Percentiles rank a stretch among this genome's conserved stretches.
These are phyloP conservation scores for Chrysochloris asiatica DNA, from an alignment of 2,113 vertebrate species.

Conservation along the genomic window DNA sequence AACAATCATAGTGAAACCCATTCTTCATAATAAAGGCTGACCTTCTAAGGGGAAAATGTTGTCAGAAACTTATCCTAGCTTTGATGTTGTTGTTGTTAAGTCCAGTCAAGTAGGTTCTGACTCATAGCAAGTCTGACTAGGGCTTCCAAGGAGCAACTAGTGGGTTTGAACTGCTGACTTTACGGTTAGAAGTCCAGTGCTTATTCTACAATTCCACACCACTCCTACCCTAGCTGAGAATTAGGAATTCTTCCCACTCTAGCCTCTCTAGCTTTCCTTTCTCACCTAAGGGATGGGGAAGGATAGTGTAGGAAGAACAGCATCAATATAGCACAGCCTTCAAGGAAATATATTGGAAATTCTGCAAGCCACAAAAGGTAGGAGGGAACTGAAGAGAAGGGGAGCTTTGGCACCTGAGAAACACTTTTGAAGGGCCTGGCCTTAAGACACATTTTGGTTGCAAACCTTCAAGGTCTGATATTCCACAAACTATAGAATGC, in stretches of 20 bases:
- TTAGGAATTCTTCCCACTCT: not conserved
- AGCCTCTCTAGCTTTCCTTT: not conserved
- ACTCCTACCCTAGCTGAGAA: no score
- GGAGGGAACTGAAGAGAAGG: not conserved
- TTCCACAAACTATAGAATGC: not conserved
- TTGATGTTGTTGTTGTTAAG: no score
- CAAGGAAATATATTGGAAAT: not conserved
- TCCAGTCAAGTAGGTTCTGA: no score
- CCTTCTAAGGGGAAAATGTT: not conserved
- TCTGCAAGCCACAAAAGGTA: not conserved
- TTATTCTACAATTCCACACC: no score
- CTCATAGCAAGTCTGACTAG: no score
- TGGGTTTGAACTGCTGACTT: no score
- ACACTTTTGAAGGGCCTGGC: not conserved
- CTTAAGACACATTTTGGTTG: not conserved
- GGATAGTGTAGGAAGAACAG: not conserved
- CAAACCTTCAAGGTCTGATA: not conserved
- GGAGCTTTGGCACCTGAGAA: not conserved
- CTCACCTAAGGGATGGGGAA: not conserved
- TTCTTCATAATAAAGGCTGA: not conserved
- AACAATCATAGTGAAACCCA: not conserved
- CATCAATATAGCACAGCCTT: not conserved
- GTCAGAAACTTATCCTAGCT: not conserved
- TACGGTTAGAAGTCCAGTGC: no score
- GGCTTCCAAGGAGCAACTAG: no score